Conservation (phyloP, 2,113 vertebrate species). For the Nibea coibor region DNA sequence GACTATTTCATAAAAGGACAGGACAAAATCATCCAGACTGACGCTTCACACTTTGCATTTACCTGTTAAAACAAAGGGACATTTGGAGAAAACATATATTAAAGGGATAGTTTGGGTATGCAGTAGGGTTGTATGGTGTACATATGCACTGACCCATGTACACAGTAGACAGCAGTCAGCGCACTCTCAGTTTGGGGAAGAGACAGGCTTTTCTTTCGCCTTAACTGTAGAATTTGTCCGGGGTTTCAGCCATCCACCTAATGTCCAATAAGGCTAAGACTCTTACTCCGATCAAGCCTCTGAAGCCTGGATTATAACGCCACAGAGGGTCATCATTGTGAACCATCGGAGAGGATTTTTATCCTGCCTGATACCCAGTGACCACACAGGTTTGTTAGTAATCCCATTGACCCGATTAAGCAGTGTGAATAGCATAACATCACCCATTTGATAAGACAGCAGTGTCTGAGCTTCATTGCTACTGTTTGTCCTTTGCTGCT, state of each 20-base stretch:
- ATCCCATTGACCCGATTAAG: conserved; percentile 45
- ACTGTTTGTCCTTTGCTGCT: conserved; percentile 4
- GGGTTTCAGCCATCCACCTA: conserved; percentile 21
- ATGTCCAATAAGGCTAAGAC: conserved; percentile 76
- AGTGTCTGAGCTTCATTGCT: not conserved
- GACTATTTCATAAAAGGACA: too few relatives aligned
- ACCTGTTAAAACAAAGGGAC: not conserved
- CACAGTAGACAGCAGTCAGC: too few relatives aligned
- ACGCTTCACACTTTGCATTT: not conserved
- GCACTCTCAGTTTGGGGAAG: too few relatives aligned
- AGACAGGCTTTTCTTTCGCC: not conserved
- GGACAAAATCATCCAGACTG: too few relatives aligned
- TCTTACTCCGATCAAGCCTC: conserved; percentile 84
- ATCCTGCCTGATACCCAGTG: conserved; percentile 69
- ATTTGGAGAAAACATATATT: not conserved
- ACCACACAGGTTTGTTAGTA: conserved; percentile 11
- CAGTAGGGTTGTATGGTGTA: too few relatives aligned
- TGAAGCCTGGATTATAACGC: conserved; percentile 82
- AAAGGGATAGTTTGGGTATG: not conserved
- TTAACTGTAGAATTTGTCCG: not conserved
- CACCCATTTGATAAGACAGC: not conserved
- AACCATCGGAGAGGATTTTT: conserved; percentile 83
- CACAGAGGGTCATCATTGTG: conserved; percentile 82
- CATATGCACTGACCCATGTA: too few relatives aligned
- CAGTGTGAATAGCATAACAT: not conserved